These are phyloP conservation scores for Olivierus martensii DNA, from an alignment of 1,140 invertebrate genomes.

Conservation along the genomic window DNA sequence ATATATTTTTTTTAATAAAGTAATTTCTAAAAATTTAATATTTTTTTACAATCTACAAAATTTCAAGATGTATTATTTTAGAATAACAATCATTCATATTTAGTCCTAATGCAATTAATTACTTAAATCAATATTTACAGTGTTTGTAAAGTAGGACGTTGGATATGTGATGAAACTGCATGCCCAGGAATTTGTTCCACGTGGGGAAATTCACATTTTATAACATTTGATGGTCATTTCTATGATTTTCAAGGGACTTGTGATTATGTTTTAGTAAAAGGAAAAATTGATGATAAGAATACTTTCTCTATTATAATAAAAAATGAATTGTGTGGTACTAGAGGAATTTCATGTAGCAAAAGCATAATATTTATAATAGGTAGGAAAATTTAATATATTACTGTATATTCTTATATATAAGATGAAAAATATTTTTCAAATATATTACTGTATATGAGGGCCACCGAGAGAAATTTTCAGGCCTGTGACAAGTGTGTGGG, in stretches of 20 bases:
- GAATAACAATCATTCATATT: too few relatives aligned
- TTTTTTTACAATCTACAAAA: too few relatives aligned
- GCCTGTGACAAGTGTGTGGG: too few relatives aligned
- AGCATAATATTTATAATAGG: constrained; percentile 49
- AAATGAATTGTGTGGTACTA: constrained; percentile 68
- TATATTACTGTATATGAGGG: too few relatives aligned
- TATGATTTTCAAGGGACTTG: constrained; percentile 80
- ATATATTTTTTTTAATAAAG: too few relatives aligned
- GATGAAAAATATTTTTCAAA: too few relatives aligned
- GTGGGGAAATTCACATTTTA: constrained; percentile 77
- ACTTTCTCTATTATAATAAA: constrained; percentile 31
- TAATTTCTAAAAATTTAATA: too few relatives aligned
- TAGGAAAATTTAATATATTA: constrained; percentile 29
- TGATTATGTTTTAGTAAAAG: constrained; percentile 64
- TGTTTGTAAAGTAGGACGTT: constrained; percentile 3
- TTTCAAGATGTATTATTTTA: too few relatives aligned
- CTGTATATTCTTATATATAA: too few relatives aligned
- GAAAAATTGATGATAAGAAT: constrained; percentile 11
- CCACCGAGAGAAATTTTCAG: too few relatives aligned
- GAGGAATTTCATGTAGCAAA: constrained; percentile 73
- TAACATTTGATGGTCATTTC: constrained; percentile 62
- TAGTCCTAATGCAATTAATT: too few relatives aligned
- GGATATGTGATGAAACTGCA: constrained; percentile 1
- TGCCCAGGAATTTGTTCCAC: constrained; percentile 49
- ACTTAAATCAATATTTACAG: constrained; percentile 3